Percentiles rank a stretch among this genome's conserved stretches.
These are phyloP conservation scores for Acrocephalus scirpaceus DNA, from an alignment of 2,797 vertebrate genomes.

Conservation along the genomic window DNA sequence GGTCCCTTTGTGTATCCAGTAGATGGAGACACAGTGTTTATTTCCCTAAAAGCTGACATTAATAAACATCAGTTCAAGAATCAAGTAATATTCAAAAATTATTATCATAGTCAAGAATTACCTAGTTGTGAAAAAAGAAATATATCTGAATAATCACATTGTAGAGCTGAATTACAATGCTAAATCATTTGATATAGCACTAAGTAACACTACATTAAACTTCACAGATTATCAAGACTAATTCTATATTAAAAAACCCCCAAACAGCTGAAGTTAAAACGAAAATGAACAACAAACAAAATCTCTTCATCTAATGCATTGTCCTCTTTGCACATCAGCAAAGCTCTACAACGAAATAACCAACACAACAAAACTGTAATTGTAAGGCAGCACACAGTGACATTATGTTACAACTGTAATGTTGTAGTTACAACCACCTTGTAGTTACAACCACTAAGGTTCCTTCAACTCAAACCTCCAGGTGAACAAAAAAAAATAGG, in stretches of 20 bases:
- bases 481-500: neutral
- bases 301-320: neutral
- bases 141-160: neutral
- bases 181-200: neutral
- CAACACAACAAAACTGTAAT: neutral
- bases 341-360: neutral
- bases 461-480: neutral
- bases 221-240: neutral
- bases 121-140: neutral
- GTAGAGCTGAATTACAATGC: constrained; percentile 5
- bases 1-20: constrained; percentile 28
- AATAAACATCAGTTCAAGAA: constrained; percentile 2
- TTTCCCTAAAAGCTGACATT: neutral
- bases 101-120: neutral
- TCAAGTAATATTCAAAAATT: neutral
- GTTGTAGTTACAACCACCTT: neutral
- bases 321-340: neutral
- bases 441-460: neutral
- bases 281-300: neutral
- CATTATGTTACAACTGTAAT: neutral
- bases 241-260: neutral
- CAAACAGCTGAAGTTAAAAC: neutral
- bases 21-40: constrained; percentile 64
- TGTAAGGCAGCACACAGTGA: rapidly evolving
- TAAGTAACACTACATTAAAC: constrained; percentile 28